Evolutionary conservation across 2,797 vertebrate genomes (phyloP).

Genomic region (Myoxocephalus aenaeus): DNA sequence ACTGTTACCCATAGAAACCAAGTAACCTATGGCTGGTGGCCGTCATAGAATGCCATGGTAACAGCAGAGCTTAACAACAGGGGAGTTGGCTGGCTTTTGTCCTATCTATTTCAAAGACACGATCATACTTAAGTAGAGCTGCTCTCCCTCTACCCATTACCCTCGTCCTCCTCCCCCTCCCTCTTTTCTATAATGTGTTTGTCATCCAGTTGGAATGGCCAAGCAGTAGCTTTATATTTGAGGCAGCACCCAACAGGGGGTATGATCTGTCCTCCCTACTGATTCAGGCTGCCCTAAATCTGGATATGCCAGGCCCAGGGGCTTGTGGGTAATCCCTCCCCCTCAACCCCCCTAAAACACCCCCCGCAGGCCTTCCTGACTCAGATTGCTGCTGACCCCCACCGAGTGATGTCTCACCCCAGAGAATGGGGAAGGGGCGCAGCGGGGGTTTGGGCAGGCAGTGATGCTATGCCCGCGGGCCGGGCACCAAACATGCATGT

Average conservation of each 20-base stretch:
- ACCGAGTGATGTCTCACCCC: slow-evolving; percentile 77
- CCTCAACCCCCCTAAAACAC: slow-evolving; percentile 22
- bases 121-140: slow-evolving; percentile 59
- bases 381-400: slow-evolving; percentile 77
- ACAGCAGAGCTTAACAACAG: slow-evolving; percentile 66
- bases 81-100: slow-evolving; percentile 57
- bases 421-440: slow-evolving; percentile 59
- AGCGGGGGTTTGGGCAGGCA: slow-evolving; percentile 59
- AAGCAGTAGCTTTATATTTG: slow-evolving; percentile 63
- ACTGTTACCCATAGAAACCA: slow-evolving; percentile 75
- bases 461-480: slow-evolving; percentile 63
- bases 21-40: slow-evolving; percentile 69
- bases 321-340: slow-evolving; percentile 74
- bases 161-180: slow-evolving; percentile 1
- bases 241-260: slow-evolving; percentile 67
- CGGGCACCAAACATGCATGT: slow-evolving; percentile 70
- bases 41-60: slow-evolving; percentile 76
- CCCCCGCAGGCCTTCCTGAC: slow-evolving; percentile 74
- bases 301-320: slow-evolving; percentile 69
- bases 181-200: slow-evolving; percentile 49
- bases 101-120: slow-evolving; percentile 66
- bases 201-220: slow-evolving; percentile 67
- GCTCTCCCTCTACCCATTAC: slow-evolving; percentile 49
- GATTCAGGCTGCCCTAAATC: slow-evolving; percentile 70
- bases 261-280: slow-evolving; percentile 61